Evolutionary conservation across 2,888 invertebrate species (phyloP), one percentile per base, ranked within the genome.

Genomic region (Galeruca laticollis): DNA sequence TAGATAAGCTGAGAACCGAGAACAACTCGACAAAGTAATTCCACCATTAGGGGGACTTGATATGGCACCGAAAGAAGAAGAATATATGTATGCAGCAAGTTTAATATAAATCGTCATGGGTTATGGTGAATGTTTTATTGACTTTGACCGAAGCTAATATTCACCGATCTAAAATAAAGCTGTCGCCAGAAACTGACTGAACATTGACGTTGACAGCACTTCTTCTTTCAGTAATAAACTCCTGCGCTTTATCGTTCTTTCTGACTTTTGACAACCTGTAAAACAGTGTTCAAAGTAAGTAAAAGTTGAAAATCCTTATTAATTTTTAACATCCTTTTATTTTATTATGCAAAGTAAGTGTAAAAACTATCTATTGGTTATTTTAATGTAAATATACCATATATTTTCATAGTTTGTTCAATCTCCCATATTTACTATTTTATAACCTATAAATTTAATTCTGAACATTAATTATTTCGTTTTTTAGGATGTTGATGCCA

Each of bases 401-500:
- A n/a, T 63, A 54, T 21, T 2, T 47, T 9, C 1, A 18, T n/a
- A 47, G 8, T 8, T 47, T 15, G 18, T 18, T 18, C 1, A 26
- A 1, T 5, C 47, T 49, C 35, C 54, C 0, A 11, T 56, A 26
- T 35, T 56, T 56, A 15, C 8, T 31, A 54, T 31, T 43, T 21
- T 52, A 52, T 67, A 60, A 60, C 60, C 47, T 47, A 18, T 18
- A 47, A 47, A 15, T 60, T 21, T 54, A 54, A 43, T n/a, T 47
- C n/a, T 21, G 26, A 6, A 26, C 13, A 20, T 15, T 60, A 56
- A 49, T 26, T 52, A 15, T 52, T 49, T 65, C 20, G 35, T 21
- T 69, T 73, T 87, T 84, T 87, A 97, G 94, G 87, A 99, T 99
- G 99, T 97, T 99, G 96, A 99, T 99, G 97, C 98, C 99, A 83